A percentile compares a stretch with the other conserved stretches of the same genome.
phyloP scores from a whole-genome alignment of 2,888 invertebrate genomes.

The Desoria tigrina region DNA sequence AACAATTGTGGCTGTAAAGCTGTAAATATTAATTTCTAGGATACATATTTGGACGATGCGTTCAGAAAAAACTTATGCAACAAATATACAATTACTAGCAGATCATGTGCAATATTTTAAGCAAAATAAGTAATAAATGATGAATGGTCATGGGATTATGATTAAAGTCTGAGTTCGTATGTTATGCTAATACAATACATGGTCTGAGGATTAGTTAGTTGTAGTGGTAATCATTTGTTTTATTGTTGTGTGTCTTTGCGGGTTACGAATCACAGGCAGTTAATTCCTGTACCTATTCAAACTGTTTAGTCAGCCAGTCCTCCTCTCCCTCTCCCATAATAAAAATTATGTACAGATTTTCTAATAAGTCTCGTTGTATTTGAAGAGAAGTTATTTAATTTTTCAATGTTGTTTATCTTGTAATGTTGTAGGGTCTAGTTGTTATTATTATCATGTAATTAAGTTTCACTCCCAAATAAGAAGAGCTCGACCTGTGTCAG shows the following conservation, averaged over 20 bases:
- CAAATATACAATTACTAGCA: slow-evolving; percentile 9
- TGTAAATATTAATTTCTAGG: slow-evolving; percentile 7
- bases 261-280: slow-evolving; percentile 8
- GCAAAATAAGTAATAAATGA: slow-evolving; percentile 12
- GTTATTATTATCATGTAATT: slow-evolving; percentile 20
- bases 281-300: slow-evolving; percentile 25
- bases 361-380: slow-evolving; percentile 9
- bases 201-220: slow-evolving; percentile 23
- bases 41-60: slow-evolving; percentile 3
- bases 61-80: slow-evolving; percentile 11
- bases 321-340: slow-evolving; percentile 5
- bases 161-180: slow-evolving; percentile 15
- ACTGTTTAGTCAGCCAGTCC: slow-evolving; percentile 21
- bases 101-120: slow-evolving; percentile 20
- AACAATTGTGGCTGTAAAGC: not conserved
- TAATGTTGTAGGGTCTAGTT: slow-evolving; percentile 11
- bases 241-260: slow-evolving; percentile 15
- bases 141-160: slow-evolving; percentile 23
- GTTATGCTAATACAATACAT: slow-evolving; percentile 13
- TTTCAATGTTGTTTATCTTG: slow-evolving; percentile 38
- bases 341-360: slow-evolving; percentile 9
- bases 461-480: not conserved
- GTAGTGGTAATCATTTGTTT: slow-evolving; percentile 11
- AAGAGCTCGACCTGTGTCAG: too few relatives aligned
- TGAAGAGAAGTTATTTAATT: slow-evolving; percentile 42